Base-by-base conservation (phyloP, 1,140 invertebrate species). In the Penaeus japonicus region DNA sequence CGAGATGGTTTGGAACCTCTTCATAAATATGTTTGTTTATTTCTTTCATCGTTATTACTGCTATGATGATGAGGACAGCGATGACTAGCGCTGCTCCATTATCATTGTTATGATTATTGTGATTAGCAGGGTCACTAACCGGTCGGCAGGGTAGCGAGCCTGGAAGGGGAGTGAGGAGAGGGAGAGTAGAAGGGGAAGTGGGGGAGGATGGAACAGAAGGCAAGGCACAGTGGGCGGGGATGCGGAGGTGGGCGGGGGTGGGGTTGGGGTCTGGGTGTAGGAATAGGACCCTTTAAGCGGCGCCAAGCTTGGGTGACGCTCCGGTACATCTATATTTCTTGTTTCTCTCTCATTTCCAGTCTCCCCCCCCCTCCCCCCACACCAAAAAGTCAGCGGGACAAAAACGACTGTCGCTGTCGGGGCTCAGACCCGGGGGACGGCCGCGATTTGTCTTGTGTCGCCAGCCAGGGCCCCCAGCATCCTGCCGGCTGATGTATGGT, bases 361-460 rank as follows among this genome's bases (percentile, higher is more conserved):
- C 83, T 35, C 53, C 32, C 62, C 15, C 47, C 47, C 55, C 84
- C 84, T n/a, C 65, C 47, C n/a, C n/a, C n/a, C n/a, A n/a, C n/a
- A 77, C 84, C 84, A 85, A 78, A 78, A 78, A 78, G 84, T 30
- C 73, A 57, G 32, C 70, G 27, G 55, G 57, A 47, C 54, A 85
- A 85, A 85, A 85, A 70, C 22, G 47, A 70, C 62, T 32, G 47
- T 24, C 62, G 53, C 70, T 32, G 84, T 75, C 70, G 73, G 80
- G 80, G 53, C 70, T 78, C 53, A 62, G 62, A n/a, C 70, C 70
- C 47, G 53, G n/a, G 73, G 84, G 84, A 85, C 84, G 73, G 27
- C 70, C 54, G 84, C 73, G 84, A 85, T 85, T 85, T 85, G 84
- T 85, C 84, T 85, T 85, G 39, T 65, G 84, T 47, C 83, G 83